phyloP scores from a whole-genome alignment of 2,797 vertebrate species.

The Cichlasoma orientale region DNA sequence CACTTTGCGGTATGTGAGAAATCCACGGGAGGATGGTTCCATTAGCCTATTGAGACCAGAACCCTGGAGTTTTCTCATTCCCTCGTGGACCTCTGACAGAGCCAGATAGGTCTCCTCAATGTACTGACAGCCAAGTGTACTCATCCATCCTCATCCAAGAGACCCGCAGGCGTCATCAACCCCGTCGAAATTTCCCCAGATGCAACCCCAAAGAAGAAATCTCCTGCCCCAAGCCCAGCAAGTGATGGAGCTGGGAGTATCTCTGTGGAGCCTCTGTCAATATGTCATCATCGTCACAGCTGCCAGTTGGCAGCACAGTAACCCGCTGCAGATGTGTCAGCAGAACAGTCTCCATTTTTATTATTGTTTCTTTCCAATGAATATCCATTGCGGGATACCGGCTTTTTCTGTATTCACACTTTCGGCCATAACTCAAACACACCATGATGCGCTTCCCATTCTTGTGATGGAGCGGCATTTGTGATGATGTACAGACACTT shows the following conservation, averaged over 20 bases:
- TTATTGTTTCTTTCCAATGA: constrained; percentile 53
- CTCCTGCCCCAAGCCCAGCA: constrained; percentile 55
- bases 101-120: constrained; percentile 70
- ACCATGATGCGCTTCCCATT: constrained; percentile 47
- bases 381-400: constrained; percentile 29
- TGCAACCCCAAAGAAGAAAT: constrained; percentile 65
- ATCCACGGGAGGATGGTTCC: constrained; percentile 38
- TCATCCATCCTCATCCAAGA: constrained; percentile 80
- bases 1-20: constrained; percentile 11
- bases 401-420: constrained; percentile 32
- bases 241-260: constrained; percentile 58
- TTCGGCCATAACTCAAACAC: constrained; percentile 46
- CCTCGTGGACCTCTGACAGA: constrained; percentile 62
- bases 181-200: constrained; percentile 70
- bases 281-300: constrained; percentile 77
- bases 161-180: constrained; percentile 69
- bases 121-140: constrained; percentile 79
- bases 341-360: constrained; percentile 61
- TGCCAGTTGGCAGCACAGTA: constrained; percentile 69
- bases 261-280: constrained; percentile 73
- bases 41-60: constrained; percentile 58
- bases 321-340: constrained; percentile 73
- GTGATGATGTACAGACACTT: constrained; percentile 59
- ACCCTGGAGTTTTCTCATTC: constrained; percentile 53
- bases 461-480: constrained; percentile 50